Percentiles rank a stretch among this genome's conserved stretches.
These are phyloP conservation scores for Apis cerana DNA, from an alignment of 1,140 invertebrate genomes.

Conservation along the genomic window DNA sequence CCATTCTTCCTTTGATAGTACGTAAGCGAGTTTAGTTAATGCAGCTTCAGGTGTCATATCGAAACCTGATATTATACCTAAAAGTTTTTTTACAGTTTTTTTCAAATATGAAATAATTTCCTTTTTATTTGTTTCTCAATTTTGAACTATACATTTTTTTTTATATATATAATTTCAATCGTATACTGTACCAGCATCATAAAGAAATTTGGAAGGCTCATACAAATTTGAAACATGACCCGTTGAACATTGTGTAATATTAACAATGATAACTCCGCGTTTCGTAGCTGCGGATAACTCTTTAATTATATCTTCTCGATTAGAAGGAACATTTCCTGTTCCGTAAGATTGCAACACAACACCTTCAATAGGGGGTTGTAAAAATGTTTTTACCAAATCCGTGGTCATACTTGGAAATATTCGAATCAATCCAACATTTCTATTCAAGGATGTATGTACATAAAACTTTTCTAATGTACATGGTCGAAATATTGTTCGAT, in stretches of 20 bases:
- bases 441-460: slow-evolving; percentile 90
- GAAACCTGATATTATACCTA: slow-evolving; percentile 92
- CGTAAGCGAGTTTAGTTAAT: slow-evolving; percentile 94
- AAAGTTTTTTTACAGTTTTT: background rate
- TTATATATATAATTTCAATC: background rate
- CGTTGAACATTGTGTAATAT: slow-evolving; percentile 94
- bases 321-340: slow-evolving; percentile 94
- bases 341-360: slow-evolving; percentile 97
- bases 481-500: slow-evolving; percentile 88
- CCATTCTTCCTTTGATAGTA: slow-evolving; percentile 92
- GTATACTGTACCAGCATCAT: slow-evolving; percentile 68
- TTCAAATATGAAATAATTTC: too few species aligned
- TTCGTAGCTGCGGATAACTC: slow-evolving; percentile 88
- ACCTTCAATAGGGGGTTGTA: slow-evolving; percentile 92
- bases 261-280: slow-evolving; percentile 94
- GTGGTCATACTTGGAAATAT: slow-evolving; percentile 95
- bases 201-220: slow-evolving; percentile 86
- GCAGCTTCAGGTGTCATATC: slow-evolving; percentile 99
- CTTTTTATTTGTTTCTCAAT: too few species aligned
- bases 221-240: slow-evolving; percentile 90
- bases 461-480: slow-evolving; percentile 87
- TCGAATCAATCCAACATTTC: slow-evolving; percentile 92
- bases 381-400: slow-evolving; percentile 89
- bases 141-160: too few species aligned
- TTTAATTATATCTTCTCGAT: slow-evolving; percentile 90